Evolutionary conservation across 2,888 invertebrate genomes (phyloP), one percentile per base, ranked within the genome.

Genomic region (Seira musarum): DNA sequence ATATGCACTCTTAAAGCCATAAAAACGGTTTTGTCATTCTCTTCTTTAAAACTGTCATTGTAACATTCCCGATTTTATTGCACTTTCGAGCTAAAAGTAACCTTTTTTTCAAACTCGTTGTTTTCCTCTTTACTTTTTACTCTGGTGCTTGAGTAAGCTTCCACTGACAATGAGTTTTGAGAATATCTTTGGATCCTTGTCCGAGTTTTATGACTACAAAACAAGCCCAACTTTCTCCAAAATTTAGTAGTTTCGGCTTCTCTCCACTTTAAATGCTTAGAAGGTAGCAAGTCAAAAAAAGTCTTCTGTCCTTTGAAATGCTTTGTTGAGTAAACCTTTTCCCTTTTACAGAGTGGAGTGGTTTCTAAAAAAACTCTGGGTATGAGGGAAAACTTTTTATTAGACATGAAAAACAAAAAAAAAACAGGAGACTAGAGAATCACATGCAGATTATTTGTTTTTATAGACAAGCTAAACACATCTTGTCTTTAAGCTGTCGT

Each of bases 11-110:
- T 40, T 40, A 5, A 40, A 13, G 40, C 40, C 40, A 40, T 40
- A 40, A 40, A 40, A 40, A 40, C 40, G 40, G 40, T 40, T 40
- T 40, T 40, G 40, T 40, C 40, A 40, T 40, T 30, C 35, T 66
- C n/a, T 19, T 2, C 66, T 66, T 66, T 35, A 40, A 66, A 66
- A 40, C 66, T 30, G 66, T 66, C 66, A 40, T 40, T 40, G 66
- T 66, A 66, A 35, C 66, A 66, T 66, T 35, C 66, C 66, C 25
- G 66, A 66, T 66, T 66, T 66, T 66, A 66, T 66, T 66, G 66
- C 66, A 66, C 35, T 66, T 35, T 19, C 17, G 40, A 40, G 35
- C 15, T 25, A 24, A 66, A 30, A 30, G 66, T 40, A 66, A 40
- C 40, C 40, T 40, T 40, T 40, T 40, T 5, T 13, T 40, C 13